A percentile compares a stretch with the other conserved stretches of the same genome.
Evolutionary conservation across 2,113 vertebrate genomes (phyloP).

Genomic region (Thamnophis sirtalis): DNA sequence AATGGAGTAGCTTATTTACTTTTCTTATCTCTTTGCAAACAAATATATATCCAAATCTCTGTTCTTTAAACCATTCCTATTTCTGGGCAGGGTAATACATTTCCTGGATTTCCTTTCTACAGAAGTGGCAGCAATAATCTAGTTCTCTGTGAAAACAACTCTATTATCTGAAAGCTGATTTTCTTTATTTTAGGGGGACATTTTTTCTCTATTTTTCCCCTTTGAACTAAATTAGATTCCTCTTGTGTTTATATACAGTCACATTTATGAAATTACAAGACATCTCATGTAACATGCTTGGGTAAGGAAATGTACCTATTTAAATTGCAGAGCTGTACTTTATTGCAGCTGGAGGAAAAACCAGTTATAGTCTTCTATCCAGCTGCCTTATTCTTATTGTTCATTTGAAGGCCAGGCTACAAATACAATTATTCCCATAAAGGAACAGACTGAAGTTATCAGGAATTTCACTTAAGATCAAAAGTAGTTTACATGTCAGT

Average conservation of each 20-base stretch:
- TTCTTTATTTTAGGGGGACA: background rate
- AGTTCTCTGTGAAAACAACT: background rate
- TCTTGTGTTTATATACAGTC: background rate
- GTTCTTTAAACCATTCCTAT: constrained; percentile 29
- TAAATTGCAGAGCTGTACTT: background rate
- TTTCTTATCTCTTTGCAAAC: constrained; percentile 43
- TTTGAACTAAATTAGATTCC: background rate
- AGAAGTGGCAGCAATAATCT: background rate
- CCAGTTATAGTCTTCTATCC: background rate
- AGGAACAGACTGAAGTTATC: background rate
- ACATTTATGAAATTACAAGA: background rate
- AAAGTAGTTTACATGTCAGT: background rate
- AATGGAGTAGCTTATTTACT: constrained; percentile 36
- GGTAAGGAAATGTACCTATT: background rate
- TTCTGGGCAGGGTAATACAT: constrained; percentile 15
- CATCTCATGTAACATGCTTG: background rate
- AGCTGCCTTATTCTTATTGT: background rate
- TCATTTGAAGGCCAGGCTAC: background rate
- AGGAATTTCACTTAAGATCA: background rate
- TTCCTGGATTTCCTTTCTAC: background rate
- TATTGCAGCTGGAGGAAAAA: background rate
- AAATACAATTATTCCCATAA: background rate
- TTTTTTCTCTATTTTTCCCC: background rate
- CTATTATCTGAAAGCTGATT: background rate
- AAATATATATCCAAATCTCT: constrained; percentile 27